Percentiles rank a stretch among this genome's conserved stretches.
phyloP scores from a whole-genome alignment of 2,113 vertebrate genomes.

The Panthera leo region DNA sequence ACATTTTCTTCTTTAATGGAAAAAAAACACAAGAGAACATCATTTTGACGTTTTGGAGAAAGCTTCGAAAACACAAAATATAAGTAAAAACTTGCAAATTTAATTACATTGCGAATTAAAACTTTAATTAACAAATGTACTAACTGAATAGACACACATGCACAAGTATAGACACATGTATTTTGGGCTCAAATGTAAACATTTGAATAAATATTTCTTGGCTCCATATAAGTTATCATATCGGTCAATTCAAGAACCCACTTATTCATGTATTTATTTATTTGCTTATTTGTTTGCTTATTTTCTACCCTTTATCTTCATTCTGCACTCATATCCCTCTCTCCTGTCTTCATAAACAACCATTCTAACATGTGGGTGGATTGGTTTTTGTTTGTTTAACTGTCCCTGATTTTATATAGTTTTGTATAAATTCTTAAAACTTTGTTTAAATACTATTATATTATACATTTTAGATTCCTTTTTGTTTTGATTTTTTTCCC shows the following conservation, averaged over 20 bases:
- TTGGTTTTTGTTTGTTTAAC: not conserved
- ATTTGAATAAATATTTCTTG: not conserved
- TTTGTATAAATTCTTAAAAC: not conserved
- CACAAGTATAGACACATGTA: not conserved
- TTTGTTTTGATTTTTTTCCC: not conserved
- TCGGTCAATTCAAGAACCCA: not conserved
- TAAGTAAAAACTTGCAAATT: not conserved
- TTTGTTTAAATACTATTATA: not conserved
- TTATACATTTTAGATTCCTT: not conserved
- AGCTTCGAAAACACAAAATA: not conserved
- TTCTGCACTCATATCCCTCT: not conserved
- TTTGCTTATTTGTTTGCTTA: not conserved
- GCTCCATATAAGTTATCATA: not conserved
- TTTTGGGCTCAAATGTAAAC: not conserved
- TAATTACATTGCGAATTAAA: not conserved
- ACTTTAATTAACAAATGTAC: not conserved
- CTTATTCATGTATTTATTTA: not conserved
- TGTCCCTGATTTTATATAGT: not conserved
- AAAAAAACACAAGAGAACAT: not conserved
- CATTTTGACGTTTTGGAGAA: not conserved
- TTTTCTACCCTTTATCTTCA: not conserved
- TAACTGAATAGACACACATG: not conserved
- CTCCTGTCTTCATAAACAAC: not conserved
- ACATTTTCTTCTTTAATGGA: not conserved
- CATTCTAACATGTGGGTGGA: not conserved